Evolutionary conservation across 2,888 invertebrate species (phyloP).

Genomic region (Agrotis ipsilon): DNA sequence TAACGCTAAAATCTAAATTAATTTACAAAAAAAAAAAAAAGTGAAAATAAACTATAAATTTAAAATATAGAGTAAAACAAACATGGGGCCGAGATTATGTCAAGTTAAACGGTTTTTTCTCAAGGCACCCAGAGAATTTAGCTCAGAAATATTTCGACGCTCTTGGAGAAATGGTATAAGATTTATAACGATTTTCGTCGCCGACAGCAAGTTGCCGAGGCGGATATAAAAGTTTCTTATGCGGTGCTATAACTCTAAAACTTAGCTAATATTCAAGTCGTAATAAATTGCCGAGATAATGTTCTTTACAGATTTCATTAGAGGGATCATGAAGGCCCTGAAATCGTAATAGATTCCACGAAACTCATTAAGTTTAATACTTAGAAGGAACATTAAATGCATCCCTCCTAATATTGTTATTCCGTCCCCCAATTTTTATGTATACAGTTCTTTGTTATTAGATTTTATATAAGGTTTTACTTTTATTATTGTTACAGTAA

Average conservation of each 20-base stretch:
- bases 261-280: conserved; percentile 80
- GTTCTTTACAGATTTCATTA: conserved; percentile 76
- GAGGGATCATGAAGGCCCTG: conserved; percentile 62
- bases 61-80: too few relatives aligned
- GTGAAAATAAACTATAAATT: too few relatives aligned
- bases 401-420: conserved; percentile 20
- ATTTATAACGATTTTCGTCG: conserved; percentile 80
- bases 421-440: conserved; percentile 14
- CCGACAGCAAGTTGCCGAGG: conserved; percentile 75
- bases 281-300: conserved; percentile 80
- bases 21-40: too few relatives aligned
- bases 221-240: conserved; percentile 76
- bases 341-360: conserved; percentile 61
- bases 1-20: too few relatives aligned
- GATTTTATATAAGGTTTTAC: background rate
- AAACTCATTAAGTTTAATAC: conserved; percentile 51
- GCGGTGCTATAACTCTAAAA: conserved; percentile 78
- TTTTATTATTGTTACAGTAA: background rate
- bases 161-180: conserved; percentile 76
- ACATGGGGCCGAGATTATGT: too few relatives aligned
- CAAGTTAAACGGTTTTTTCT: conserved; percentile 71
- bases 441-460: background rate
- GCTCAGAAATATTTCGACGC: conserved; percentile 72
- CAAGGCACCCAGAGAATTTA: conserved; percentile 66
- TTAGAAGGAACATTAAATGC: conserved; percentile 36